Evolutionary conservation across 23 tunicate genomes (phyloP), one percentile per base, ranked within the genome.

Genomic region (Diplosoma virens): DNA sequence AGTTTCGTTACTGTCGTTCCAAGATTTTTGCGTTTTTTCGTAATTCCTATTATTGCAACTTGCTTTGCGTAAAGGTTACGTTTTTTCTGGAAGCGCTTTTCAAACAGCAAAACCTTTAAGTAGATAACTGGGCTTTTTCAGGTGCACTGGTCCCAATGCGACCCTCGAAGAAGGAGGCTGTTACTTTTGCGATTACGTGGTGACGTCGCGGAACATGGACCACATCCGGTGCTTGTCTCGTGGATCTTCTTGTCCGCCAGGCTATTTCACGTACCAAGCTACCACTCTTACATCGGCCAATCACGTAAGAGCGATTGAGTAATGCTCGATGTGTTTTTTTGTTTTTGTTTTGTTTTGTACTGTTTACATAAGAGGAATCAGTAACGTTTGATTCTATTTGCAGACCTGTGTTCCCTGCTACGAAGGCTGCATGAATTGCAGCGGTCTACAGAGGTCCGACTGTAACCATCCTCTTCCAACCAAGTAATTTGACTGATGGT

Each of bases 371-470:
- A n/a, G n/a, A n/a, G n/a, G n/a, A n/a, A n/a, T n/a, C n/a, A n/a
- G n/a, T n/a, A n/a, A 41, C 50, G 14, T 41, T 9, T 7, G 14
- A 4, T 55, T 55, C 22, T n/a, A 17, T 22, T 66, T 87, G 1
- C 78, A 89, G 96, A 79, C 83, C 7, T 89, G 96, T 32, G 82
- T 89, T 34, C 96, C 96, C 0, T 89, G 96, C 53, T 59, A 59
- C n/a, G 73, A 82, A 32, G 88, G 84, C 0, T 89, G 96, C 58
- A 60, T 27, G 1, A 89, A 89, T 61, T 89, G 96, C 80, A 77
- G 84, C 14, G 96, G 96, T 4, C 30, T 74, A 1, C 32, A 69
- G 9, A 80, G 64, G 28, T 63, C 63, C 21, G 88, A 89, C 45
- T 89, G 96, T 65, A 54, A 58, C 17, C 96, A 89, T 31, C 41